Conservation (phyloP, 35 echinoderm and acorn worm genomes). For the Ophioderma brevispina region DNA sequence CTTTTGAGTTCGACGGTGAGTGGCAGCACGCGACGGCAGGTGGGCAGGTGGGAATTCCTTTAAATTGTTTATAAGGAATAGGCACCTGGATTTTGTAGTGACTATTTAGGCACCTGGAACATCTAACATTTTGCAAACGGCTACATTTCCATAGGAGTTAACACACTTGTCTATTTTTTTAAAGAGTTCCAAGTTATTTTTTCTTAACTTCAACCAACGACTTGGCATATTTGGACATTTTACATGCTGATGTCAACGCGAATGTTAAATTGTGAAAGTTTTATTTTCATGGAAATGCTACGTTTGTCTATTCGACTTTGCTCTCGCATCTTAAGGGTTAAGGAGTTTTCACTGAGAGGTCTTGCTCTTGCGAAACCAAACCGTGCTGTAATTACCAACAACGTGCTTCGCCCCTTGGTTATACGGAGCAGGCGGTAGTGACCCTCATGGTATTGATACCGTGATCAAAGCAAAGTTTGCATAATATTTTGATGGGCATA, state of each 20-base stretch:
- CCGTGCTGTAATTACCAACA: slow-evolving; percentile 1
- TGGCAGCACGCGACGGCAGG: not conserved
- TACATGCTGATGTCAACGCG: not conserved
- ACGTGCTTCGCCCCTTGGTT: not conserved
- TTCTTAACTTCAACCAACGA: too few species aligned
- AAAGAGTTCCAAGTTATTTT: too few species aligned
- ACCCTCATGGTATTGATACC: not conserved
- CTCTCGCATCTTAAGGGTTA: not conserved
- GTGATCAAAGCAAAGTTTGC: too few species aligned
- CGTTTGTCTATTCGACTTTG: too few species aligned
- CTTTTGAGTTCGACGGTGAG: not conserved
- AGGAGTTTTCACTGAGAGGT: not conserved
- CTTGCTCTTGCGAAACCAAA: not conserved
- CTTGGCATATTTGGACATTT: not conserved
- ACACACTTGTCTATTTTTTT: not conserved
- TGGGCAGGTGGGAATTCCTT: not conserved
- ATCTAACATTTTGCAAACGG: too few species aligned
- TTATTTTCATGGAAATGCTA: not conserved
- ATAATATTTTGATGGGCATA: too few species aligned
- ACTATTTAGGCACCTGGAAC: not conserved
- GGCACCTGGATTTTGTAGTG: not conserved
- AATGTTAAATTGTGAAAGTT: not conserved
- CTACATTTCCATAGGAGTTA: not conserved
- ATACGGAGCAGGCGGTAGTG: not conserved
- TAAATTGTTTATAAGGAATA: not conserved